A percentile compares a stretch with the other conserved stretches of the same genome.
These are phyloP conservation scores for Eubasilissa splendida DNA, from an alignment of 2,888 invertebrate species.

Conservation along the genomic window DNA sequence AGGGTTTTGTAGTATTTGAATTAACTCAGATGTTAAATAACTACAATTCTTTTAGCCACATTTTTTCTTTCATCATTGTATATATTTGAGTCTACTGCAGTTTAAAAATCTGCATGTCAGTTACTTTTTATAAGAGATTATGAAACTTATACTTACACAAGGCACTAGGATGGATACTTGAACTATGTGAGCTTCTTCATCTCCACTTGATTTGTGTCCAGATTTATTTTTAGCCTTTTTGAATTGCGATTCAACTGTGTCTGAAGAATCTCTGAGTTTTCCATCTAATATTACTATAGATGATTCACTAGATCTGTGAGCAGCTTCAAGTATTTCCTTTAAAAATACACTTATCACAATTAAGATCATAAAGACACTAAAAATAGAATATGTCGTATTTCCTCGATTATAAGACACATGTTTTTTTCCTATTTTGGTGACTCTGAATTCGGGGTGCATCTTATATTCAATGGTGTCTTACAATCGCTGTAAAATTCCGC, in stretches of 20 bases:
- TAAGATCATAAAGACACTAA: background rate
- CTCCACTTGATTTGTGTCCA: constrained; percentile 65
- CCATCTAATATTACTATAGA: constrained; percentile 84
- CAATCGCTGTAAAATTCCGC: too few species aligned
- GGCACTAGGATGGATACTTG: constrained; percentile 81
- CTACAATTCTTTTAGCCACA: too few species aligned
- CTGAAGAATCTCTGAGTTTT: constrained; percentile 76
- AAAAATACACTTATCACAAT: constrained; percentile 31
- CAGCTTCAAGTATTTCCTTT: constrained; percentile 73
- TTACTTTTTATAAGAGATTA: too few species aligned
- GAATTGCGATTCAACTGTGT: constrained; percentile 76
- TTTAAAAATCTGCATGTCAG: too few species aligned
- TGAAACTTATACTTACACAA: constrained; percentile 72
- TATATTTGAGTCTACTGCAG: too few species aligned
- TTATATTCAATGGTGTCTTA: too few species aligned
- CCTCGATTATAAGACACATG: too few species aligned
- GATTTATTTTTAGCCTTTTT: constrained; percentile 75
- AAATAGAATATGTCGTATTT: too few species aligned
- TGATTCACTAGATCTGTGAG: constrained; percentile 74
- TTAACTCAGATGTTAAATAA: background rate
- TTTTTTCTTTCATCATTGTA: too few species aligned
- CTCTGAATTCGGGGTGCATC: too few species aligned
- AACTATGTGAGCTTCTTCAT: constrained; percentile 71
- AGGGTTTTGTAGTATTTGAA: too few species aligned
- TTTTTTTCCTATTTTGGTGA: too few species aligned